Evolutionary conservation across 1,140 invertebrate genomes (phyloP).

Genomic region (Chionoecetes opilio): DNA sequence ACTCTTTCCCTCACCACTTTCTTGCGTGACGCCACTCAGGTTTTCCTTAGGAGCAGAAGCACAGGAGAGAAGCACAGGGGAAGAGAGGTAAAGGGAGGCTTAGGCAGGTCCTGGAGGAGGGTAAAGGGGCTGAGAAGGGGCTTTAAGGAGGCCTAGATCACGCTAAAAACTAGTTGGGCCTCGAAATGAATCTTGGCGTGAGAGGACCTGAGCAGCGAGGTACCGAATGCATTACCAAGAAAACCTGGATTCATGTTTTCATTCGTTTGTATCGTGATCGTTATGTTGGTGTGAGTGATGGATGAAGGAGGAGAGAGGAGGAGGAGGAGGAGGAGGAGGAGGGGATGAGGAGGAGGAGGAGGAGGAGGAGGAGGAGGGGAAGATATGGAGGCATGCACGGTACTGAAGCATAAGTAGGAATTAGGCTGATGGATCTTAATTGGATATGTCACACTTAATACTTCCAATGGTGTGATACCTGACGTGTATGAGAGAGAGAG

Average conservation of each 20-base stretch:
- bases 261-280: not conserved
- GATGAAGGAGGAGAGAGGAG: not conserved
- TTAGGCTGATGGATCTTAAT: conserved; percentile 39
- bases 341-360: not conserved
- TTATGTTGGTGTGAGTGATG: not conserved
- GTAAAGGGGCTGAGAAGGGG: not conserved
- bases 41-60: not conserved
- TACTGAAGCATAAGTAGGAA: conserved; percentile 41
- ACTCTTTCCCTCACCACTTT: not conserved
- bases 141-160: not conserved
- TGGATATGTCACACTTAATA: conserved; percentile 33
- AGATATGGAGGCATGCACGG: not conserved
- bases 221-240: not conserved
- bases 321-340: not conserved
- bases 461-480: not conserved
- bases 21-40: not conserved
- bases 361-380: not conserved
- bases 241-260: not conserved
- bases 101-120: not conserved
- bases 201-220: not conserved
- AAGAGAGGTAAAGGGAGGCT: not conserved
- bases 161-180: not conserved
- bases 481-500: not conserved
- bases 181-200: not conserved
- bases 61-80: not conserved